Conservation (phyloP, 2,113 vertebrate species). For the Galemys pyrenaicus region DNA sequence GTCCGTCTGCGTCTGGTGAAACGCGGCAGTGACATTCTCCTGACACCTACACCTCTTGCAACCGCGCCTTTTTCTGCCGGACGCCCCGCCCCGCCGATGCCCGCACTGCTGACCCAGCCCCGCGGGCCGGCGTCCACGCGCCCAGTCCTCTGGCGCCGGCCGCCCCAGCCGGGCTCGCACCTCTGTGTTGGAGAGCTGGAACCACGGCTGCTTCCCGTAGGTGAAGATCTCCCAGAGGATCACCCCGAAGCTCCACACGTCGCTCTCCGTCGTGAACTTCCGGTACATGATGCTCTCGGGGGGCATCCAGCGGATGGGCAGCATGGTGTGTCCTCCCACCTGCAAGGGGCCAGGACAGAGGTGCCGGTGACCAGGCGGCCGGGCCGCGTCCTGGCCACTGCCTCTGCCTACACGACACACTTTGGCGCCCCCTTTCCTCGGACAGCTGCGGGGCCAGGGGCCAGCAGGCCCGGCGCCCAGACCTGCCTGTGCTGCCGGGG, state of each 20-base stretch:
- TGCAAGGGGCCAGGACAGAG: slow-evolving; percentile 77
- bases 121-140: too few species aligned
- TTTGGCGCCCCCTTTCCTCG: background rate
- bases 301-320: slow-evolving; percentile 99
- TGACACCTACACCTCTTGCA: too few species aligned
- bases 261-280: slow-evolving; percentile 98
- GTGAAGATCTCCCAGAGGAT: slow-evolving; percentile 99
- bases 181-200: slow-evolving; percentile 98
- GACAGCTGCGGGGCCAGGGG: background rate
- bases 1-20: too few species aligned
- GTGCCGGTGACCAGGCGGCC: background rate
- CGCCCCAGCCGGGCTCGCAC: slow-evolving; percentile 87
- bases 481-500: too few species aligned
- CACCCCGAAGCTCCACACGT: slow-evolving; percentile 98
- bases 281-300: slow-evolving; percentile 99
- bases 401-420: background rate
- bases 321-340: slow-evolving; percentile 99
- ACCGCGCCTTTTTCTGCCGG: too few species aligned
- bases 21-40: too few species aligned
- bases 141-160: too few species aligned
- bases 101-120: too few species aligned
- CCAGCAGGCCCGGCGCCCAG: too few species aligned
- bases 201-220: slow-evolving; percentile 99
- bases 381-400: background rate
- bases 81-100: too few species aligned